phyloP scores from a whole-genome alignment of 2,113 vertebrate genomes.

The Cephalopholis sonnerati region DNA sequence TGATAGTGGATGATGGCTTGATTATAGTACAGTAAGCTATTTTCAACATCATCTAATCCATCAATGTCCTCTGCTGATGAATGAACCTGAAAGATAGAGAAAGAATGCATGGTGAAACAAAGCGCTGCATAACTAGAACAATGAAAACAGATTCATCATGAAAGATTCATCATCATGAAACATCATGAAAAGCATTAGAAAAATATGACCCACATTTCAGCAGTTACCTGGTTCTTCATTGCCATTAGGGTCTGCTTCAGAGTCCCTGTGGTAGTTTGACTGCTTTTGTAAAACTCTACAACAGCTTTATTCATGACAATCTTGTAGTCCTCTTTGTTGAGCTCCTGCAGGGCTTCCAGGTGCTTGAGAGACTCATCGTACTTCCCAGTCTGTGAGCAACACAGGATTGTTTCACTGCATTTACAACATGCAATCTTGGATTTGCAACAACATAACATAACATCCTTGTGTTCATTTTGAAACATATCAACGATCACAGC shows the following conservation, averaged over 20 bases:
- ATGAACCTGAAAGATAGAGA: slow-evolving; percentile 86
- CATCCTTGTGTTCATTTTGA: not conserved
- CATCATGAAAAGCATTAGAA: not conserved
- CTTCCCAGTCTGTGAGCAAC: slow-evolving; percentile 88
- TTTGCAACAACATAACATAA: not conserved
- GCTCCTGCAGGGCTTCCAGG: slow-evolving; percentile 91
- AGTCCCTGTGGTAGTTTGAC: slow-evolving; percentile 92
- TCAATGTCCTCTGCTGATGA: slow-evolving; percentile 95
- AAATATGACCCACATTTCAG: not conserved
- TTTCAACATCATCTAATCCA: slow-evolving; percentile 97
- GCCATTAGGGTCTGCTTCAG: slow-evolving; percentile 93
- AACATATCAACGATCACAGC: not conserved
- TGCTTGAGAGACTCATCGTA: slow-evolving; percentile 93
- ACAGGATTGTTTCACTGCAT: not conserved
- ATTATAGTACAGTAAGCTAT: slow-evolving; percentile 96
- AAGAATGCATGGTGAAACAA: not conserved
- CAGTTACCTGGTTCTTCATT: slow-evolving; percentile 94
- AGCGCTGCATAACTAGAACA: not conserved
- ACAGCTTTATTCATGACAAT: slow-evolving; percentile 95
- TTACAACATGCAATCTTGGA: not conserved
- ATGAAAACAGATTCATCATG: not conserved
- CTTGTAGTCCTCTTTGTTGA: slow-evolving; percentile 99
- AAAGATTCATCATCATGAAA: too few species aligned
- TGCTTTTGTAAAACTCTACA: slow-evolving; percentile 95
- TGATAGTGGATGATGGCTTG: slow-evolving; percentile 97